Evolutionary conservation across 2,888 invertebrate species (phyloP), one percentile per base, ranked within the genome.

Genomic region (Nomada ruficornis): DNA sequence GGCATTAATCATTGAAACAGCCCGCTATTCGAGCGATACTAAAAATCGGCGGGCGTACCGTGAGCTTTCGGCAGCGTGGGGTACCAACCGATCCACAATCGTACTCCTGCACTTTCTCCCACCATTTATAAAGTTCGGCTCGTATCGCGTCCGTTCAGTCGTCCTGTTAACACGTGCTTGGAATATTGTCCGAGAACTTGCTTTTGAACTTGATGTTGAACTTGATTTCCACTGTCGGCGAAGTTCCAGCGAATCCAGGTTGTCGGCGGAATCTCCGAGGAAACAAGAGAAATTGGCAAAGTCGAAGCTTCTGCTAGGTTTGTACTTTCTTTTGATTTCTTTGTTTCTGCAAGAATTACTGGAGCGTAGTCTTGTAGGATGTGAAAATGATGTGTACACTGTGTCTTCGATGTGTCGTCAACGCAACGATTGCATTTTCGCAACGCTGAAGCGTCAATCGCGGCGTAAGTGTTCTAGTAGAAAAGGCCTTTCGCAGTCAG

Each of bases 41-140:
- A 59, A 68, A 71, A 80, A 65, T 52, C 55, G 20, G 7, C 55
- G 44, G 7, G 20, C 15, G 44, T 7, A 60, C 13, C 20, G 4
- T 13, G 77, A 86, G 84, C 84, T 89, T 91, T 89, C 76, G 80
- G 80, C 64, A 80, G 84, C 54, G 85, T 82, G 87, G 88, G 85
- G 85, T 82, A 75, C 79, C 75, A 52, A 47, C 62, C 76, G 77
- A 86, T 80, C 68, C 60, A 36, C 62, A 68, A 80, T 75, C 75
- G 72, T 80, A 81, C 88, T 87, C 84, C 83, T 88, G 80, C 85
- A 92, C 93, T 93, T 93, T 93, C 93, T 93, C 93, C 91, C 89
- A 90, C 83, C 90, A 91, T 91, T 92, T 93, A 93, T 93, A 93
- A 93, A 91, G 90, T 90, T 91, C 84, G 85, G 78, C 79, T 86